These are phyloP conservation scores for Oreamnos americanus DNA, from an alignment of 2,113 vertebrate genomes.

Conservation along the genomic window DNA sequence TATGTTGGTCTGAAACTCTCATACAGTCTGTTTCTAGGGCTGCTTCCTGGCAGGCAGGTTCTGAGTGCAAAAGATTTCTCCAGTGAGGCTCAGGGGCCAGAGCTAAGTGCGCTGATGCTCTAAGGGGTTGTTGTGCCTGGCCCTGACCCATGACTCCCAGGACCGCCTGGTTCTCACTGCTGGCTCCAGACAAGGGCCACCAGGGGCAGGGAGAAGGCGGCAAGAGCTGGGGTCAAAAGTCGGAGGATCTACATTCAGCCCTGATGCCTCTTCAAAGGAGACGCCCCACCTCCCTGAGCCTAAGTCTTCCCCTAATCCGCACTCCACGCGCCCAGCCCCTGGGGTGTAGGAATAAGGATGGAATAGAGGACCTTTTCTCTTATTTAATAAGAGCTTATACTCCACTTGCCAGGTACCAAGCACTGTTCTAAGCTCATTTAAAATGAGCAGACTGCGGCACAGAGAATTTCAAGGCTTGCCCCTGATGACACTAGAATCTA, in stretches of 20 bases:
- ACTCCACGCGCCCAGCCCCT: neutral
- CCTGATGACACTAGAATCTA: neutral
- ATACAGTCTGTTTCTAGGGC: neutral
- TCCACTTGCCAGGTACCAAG: neutral
- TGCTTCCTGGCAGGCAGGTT: neutral
- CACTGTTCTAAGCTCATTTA: neutral
- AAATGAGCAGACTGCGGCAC: neutral
- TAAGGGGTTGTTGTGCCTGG: neutral
- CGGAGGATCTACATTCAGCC: neutral
- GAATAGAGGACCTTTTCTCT: neutral
- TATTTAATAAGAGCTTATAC: neutral
- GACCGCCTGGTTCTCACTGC: accelerated
- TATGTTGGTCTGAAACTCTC: too few relatives aligned
- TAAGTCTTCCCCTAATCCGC: neutral
- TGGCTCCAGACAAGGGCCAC: neutral
- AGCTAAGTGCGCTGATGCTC: too few relatives aligned
- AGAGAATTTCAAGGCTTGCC: neutral
- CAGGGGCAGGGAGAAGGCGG: neutral
- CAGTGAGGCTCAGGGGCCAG: neutral
- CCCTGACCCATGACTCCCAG: neutral
- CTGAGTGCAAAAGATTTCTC: neutral
- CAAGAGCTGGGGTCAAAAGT: neutral
- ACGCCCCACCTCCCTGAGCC: neutral
- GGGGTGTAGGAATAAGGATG: neutral
- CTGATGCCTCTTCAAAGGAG: neutral